Conservation (phyloP, 2,797 vertebrate species). For the Pangasius mekongensis region DNA sequence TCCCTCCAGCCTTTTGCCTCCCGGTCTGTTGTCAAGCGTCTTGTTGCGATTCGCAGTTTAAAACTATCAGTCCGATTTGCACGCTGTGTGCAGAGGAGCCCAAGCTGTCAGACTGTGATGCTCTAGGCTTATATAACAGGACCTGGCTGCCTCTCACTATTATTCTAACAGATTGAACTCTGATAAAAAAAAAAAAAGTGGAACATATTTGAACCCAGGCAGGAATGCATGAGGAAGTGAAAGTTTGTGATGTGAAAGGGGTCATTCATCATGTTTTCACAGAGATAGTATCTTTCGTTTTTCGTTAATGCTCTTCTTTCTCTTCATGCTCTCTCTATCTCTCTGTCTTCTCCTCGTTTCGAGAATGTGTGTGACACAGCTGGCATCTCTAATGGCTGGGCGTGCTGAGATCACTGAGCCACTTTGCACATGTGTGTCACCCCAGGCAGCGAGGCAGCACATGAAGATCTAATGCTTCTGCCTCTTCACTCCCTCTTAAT, state of each 20-base stretch:
- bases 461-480: conserved; percentile 31
- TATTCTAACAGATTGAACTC: conserved; percentile 56
- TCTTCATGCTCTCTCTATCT: conserved; percentile 22
- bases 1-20: conserved; percentile 47
- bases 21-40: conserved; percentile 36
- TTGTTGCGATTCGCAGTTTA: conserved; percentile 49
- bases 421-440: conserved; percentile 52
- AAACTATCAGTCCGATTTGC: conserved; percentile 58
- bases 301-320: conserved; percentile 28
- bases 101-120: conserved; percentile 53
- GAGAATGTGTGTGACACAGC: conserved; percentile 53
- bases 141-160: conserved; percentile 57
- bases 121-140: conserved; percentile 57
- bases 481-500: conserved; percentile 3
- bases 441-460: conserved; percentile 49
- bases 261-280: conserved; percentile 57
- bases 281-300: conserved; percentile 42
- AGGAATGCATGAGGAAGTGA: conserved; percentile 32
- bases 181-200: conserved; percentile 42
- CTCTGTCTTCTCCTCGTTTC: conserved; percentile 22
- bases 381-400: conserved; percentile 56
- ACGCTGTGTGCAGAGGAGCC: conserved; percentile 54
- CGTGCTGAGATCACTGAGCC: conserved; percentile 56
- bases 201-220: conserved; percentile 47
- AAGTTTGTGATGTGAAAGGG: conserved; percentile 52